Evolutionary conservation across 2,888 invertebrate genomes (phyloP).

Genomic region (Dastarcus helophoroides): DNA sequence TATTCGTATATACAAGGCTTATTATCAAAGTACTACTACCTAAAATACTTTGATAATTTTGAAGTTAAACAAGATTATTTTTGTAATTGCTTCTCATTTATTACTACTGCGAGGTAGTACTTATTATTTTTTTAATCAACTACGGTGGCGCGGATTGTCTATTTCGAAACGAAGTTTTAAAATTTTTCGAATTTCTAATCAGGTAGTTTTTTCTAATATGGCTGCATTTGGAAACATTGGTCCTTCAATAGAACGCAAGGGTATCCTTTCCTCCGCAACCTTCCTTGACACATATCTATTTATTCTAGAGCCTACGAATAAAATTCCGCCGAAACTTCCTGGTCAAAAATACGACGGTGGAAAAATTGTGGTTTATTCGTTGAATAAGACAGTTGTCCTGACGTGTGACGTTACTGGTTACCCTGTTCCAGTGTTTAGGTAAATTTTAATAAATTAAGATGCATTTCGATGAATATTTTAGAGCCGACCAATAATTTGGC

Average conservation of each 20-base stretch:
- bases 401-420: slow-evolving; percentile 59
- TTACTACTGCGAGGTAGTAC: too few species aligned
- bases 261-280: slow-evolving; percentile 6
- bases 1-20: too few species aligned
- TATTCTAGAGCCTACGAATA: slow-evolving; percentile 48
- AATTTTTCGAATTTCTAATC: too few species aligned
- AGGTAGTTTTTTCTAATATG: slow-evolving; percentile 16
- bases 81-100: too few species aligned
- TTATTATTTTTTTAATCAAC: too few species aligned
- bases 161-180: too few species aligned
- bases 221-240: too few species aligned
- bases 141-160: too few species aligned
- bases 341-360: slow-evolving; percentile 43
- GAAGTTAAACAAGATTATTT: too few species aligned
- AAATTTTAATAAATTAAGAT: slow-evolving; percentile 31
- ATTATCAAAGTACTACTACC: too few species aligned
- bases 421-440: slow-evolving; percentile 61
- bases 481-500: slow-evolving; percentile 59
- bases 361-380: slow-evolving; percentile 45
- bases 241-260: slow-evolving; percentile 9
- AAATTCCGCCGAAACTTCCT: slow-evolving; percentile 48
- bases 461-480: slow-evolving; percentile 23
- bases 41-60: too few species aligned
- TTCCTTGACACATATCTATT: too few species aligned
- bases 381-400: slow-evolving; percentile 44